phyloP scores from a whole-genome alignment of 1,140 invertebrate genomes.

The Hetaerina americana region DNA sequence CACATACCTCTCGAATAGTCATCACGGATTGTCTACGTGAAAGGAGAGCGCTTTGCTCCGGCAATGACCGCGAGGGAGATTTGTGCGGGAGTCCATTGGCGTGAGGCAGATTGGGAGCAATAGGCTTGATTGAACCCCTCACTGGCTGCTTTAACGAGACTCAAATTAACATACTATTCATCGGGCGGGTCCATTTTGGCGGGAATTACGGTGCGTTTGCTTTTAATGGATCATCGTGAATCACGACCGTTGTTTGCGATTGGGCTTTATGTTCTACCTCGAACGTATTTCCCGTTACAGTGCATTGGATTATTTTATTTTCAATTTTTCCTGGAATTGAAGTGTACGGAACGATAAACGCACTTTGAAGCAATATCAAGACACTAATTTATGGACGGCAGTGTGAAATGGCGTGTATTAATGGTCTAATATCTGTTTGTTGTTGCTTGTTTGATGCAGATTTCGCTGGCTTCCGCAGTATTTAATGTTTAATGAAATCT shows the following conservation, averaged over 20 bases:
- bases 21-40: too few relatives aligned
- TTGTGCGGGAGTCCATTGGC: too few relatives aligned
- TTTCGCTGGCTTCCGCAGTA: too few relatives aligned
- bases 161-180: background rate
- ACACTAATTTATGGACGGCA: background rate
- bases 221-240: background rate
- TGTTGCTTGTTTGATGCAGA: too few relatives aligned
- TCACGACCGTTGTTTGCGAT: background rate
- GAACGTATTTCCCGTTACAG: background rate
- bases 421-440: too few relatives aligned
- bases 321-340: background rate
- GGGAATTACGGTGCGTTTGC: background rate
- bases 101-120: too few relatives aligned
- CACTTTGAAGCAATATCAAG: background rate
- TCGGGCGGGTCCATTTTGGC: background rate
- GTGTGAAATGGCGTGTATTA: too few relatives aligned
- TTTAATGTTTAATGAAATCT: too few relatives aligned
- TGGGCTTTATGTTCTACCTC: background rate
- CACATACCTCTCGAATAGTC: too few relatives aligned
- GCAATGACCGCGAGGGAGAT: too few relatives aligned
- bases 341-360: background rate
- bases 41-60: too few relatives aligned
- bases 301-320: too few relatives aligned
- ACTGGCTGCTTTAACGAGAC: background rate
- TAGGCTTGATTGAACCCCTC: background rate